Evolutionary conservation across 2,888 invertebrate species (phyloP).

Genomic region (Parnassius smintheus): DNA sequence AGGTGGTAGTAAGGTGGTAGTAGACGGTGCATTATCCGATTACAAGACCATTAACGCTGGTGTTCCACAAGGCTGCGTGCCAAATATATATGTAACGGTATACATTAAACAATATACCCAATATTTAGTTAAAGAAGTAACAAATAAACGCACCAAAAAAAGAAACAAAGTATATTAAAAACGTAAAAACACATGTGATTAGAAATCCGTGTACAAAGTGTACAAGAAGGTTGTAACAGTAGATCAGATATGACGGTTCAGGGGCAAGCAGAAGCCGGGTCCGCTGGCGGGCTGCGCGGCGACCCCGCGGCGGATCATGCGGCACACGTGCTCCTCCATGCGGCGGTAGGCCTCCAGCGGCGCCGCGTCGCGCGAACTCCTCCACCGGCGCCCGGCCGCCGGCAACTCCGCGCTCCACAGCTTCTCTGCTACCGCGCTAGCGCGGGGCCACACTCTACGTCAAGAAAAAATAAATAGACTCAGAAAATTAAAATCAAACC

Average conservation of each 20-base stretch:
- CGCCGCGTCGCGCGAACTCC: constrained; percentile 37
- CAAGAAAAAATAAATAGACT: neutral
- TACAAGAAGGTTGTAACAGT: neutral
- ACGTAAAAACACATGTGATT: neutral
- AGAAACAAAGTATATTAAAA: neutral
- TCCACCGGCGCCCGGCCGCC: neutral
- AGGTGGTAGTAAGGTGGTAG: too few species aligned
- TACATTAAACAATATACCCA: too few species aligned
- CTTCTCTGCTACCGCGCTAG: constrained; percentile 91
- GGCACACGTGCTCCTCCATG: constrained; percentile 76
- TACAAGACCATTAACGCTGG: too few species aligned
- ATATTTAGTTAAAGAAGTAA: neutral
- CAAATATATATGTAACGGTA: too few species aligned
- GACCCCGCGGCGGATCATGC: constrained; percentile 85
- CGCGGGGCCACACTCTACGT: constrained; percentile 90
- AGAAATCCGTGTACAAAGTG: neutral
- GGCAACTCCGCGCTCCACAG: constrained; percentile 84
- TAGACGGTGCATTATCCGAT: too few species aligned
- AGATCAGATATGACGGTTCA: constrained; percentile 18
- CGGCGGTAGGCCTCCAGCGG: constrained; percentile 48
- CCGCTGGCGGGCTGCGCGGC: constrained; percentile 85
- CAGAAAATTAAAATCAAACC: too few species aligned
- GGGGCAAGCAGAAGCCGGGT: constrained; percentile 81
- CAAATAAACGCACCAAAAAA: neutral
- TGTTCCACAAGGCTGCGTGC: too few species aligned